Conservation (phyloP, 2,113 vertebrate species). For the Archilochus colubris region DNA sequence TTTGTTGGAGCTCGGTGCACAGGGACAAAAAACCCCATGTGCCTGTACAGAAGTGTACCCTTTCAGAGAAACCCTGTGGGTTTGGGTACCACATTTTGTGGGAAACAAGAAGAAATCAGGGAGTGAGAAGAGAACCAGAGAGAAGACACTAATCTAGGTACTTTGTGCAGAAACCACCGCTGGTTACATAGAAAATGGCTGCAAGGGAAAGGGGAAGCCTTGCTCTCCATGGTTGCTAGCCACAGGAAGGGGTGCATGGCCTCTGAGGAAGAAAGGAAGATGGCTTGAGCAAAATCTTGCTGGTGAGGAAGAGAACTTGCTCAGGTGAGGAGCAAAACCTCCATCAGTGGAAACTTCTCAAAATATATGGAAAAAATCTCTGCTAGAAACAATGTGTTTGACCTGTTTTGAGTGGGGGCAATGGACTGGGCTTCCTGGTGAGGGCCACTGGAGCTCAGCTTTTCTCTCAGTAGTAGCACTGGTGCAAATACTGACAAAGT, state of each 20-base stretch:
- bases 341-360: neutral
- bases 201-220: neutral
- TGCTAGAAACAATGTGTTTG: neutral
- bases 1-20: neutral
- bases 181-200: rapidly evolving
- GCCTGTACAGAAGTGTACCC: neutral
- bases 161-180: neutral
- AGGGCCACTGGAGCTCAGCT: neutral
- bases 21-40: neutral
- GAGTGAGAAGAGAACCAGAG: neutral
- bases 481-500: neutral
- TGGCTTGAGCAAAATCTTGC: neutral
- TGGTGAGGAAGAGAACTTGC: neutral
- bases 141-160: neutral
- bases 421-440: neutral
- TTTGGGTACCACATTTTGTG: neutral
- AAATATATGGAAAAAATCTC: neutral
- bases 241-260: neutral
- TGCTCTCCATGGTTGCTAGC: neutral
- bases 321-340: neutral
- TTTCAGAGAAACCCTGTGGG: neutral
- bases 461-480: neutral
- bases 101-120: neutral
- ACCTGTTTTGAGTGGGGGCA: neutral
- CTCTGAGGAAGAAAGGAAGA: neutral